phyloP scores from a whole-genome alignment of 2,113 vertebrate species.

The Ornithorhynchus anatinus region DNA sequence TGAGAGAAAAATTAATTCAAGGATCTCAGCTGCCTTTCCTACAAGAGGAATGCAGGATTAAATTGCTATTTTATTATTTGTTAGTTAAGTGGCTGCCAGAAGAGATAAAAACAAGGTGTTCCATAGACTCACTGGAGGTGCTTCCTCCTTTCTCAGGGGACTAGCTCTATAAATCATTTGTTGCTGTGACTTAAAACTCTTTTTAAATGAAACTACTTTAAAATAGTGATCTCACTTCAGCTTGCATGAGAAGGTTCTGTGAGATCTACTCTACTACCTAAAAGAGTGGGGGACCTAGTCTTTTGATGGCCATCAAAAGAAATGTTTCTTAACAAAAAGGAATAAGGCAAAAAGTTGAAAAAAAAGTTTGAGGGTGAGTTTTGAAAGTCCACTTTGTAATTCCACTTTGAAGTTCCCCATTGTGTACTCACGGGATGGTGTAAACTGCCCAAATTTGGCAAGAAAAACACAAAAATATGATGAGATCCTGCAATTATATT shows the following conservation, averaged over 20 bases:
- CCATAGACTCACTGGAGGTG: neutral
- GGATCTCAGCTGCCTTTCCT: slow-evolving; percentile 29
- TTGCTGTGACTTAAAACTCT: slow-evolving; percentile 54
- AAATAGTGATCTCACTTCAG: slow-evolving; percentile 8
- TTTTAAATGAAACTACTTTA: slow-evolving; percentile 1
- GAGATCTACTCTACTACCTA: slow-evolving; percentile 26
- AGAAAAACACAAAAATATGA: neutral
- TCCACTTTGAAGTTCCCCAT: slow-evolving; percentile 3
- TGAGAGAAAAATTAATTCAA: slow-evolving; percentile 31
- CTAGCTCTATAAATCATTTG: slow-evolving; percentile 54
- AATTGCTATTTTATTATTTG: slow-evolving; percentile 50
- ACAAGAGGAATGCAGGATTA: slow-evolving; percentile 51
- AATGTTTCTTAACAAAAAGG: slow-evolving; percentile 5
- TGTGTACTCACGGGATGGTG: neutral
- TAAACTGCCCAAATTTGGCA: neutral
- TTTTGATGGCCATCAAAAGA: slow-evolving; percentile 20
- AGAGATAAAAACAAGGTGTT: slow-evolving; percentile 48
- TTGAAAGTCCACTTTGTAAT: neutral
- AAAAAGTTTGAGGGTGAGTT: neutral
- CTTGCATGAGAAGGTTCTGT: slow-evolving; percentile 13
- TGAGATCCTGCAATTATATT: too few relatives aligned
- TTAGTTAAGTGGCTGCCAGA: slow-evolving; percentile 43
- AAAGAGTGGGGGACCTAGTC: slow-evolving; percentile 4
- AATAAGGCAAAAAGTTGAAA: neutral
- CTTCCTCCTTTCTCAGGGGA: slow-evolving; percentile 36